phyloP scores from a whole-genome alignment of 2,888 invertebrate genomes.

The Hyposoter dolosus region DNA sequence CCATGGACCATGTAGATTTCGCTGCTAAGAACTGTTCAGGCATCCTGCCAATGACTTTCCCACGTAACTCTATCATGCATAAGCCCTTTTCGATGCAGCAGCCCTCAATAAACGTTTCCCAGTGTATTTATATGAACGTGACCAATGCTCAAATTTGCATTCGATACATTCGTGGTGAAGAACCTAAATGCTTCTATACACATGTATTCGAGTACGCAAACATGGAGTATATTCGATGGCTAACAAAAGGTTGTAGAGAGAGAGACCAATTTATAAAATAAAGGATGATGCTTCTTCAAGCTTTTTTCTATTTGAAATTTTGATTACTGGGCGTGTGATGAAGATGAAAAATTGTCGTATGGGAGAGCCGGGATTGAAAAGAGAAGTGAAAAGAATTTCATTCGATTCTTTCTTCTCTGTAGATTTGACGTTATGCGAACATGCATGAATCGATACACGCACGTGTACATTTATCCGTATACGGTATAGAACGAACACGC shows the following conservation, averaged over 20 bases:
- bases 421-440: background rate
- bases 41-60: background rate
- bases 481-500: background rate
- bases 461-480: background rate
- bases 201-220: slow-evolving; percentile 4
- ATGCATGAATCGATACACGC: background rate
- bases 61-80: background rate
- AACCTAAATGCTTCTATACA: slow-evolving; percentile 46
- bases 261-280: background rate
- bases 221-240: background rate
- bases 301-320: background rate
- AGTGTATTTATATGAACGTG: slow-evolving; percentile 30
- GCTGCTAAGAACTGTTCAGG: background rate
- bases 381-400: slow-evolving; percentile 53
- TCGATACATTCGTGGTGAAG: slow-evolving; percentile 58
- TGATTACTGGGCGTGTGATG: background rate
- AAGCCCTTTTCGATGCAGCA: background rate
- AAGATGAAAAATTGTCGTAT: slow-evolving; percentile 23
- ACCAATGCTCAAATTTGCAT: slow-evolving; percentile 50
- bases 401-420: slow-evolving; percentile 37
- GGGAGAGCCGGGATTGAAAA: slow-evolving; percentile 49
- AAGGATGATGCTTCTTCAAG: background rate
- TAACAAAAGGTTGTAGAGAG: slow-evolving; percentile 5
- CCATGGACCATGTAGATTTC: slow-evolving; percentile 10
- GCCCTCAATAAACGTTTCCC: background rate